These are phyloP conservation scores for Stigmatopora argus DNA, from an alignment of 2,113 vertebrate genomes.

Conservation along the genomic window DNA sequence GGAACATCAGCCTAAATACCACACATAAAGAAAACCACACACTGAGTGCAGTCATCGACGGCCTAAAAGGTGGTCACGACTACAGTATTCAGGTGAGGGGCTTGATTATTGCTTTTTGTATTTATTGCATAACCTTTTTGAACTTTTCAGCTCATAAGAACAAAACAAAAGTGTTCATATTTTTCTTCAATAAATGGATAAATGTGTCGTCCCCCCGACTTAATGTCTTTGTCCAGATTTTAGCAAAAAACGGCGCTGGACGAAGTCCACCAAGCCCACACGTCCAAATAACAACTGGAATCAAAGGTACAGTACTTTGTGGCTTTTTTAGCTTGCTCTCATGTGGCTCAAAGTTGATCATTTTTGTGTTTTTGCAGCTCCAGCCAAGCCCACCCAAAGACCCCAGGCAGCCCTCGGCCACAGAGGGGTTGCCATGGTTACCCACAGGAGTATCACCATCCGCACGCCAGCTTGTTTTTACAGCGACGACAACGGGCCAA, in stretches of 20 bases:
- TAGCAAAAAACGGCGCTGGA: conserved; percentile 87
- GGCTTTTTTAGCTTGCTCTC: not conserved
- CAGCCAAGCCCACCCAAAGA: conserved; percentile 79
- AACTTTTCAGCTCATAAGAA: not conserved
- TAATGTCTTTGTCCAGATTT: conserved; percentile 71
- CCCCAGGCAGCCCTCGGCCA: conserved; percentile 77
- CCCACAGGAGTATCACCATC: conserved; percentile 85
- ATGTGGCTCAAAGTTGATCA: conserved; percentile 10
- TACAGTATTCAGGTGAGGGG: conserved; percentile 86
- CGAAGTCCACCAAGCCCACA: conserved; percentile 85
- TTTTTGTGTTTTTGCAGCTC: conserved; percentile 63
- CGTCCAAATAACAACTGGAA: conserved; percentile 85
- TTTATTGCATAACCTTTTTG: not conserved
- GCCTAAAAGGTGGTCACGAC: conserved; percentile 87
- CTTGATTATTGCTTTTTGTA: not conserved
- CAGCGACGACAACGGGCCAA: conserved; percentile 89
- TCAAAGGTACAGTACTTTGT: conserved; percentile 76
- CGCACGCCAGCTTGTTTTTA: conserved; percentile 91
- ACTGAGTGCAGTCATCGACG: conserved; percentile 79
- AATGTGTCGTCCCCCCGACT: not conserved
- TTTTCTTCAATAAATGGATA: too few relatives aligned
- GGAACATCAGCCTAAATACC: conserved; percentile 75
- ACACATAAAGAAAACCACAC: conserved; percentile 73
- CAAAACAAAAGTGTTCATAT: not conserved
- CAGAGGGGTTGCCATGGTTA: conserved; percentile 78